phyloP scores from a whole-genome alignment of 2,888 invertebrate species.

The Brachylomia viminalis region DNA sequence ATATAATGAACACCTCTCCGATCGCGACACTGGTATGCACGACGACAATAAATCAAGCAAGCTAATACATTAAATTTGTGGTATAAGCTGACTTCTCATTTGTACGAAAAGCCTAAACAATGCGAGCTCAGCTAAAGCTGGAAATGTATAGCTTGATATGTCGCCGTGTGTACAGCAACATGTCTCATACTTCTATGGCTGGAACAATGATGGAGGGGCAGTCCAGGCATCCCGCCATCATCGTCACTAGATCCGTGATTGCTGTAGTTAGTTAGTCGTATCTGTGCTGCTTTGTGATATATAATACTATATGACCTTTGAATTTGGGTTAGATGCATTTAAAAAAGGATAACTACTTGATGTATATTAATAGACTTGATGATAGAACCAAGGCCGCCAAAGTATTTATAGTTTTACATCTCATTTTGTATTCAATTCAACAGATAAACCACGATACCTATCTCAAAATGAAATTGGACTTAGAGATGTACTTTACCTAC shows the following conservation, averaged over 20 bases:
- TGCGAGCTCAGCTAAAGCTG: too few species aligned
- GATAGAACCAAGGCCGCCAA: not conserved
- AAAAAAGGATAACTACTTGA: not conserved
- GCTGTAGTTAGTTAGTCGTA: not conserved
- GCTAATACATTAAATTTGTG: too few species aligned
- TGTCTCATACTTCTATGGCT: not conserved
- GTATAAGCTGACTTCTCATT: too few species aligned
- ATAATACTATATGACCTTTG: conserved; percentile 1
- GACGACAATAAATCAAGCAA: too few species aligned
- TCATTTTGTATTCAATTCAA: not conserved
- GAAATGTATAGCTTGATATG: too few species aligned
- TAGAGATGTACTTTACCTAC: too few species aligned
- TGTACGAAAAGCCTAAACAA: too few species aligned
- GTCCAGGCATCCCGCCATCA: not conserved
- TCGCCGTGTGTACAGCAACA: too few species aligned
- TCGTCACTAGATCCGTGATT: not conserved
- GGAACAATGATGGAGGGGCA: not conserved
- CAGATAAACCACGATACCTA: too few species aligned
- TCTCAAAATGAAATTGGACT: too few species aligned
- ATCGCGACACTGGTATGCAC: too few species aligned
- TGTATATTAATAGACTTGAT: not conserved
- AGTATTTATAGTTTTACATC: not conserved
- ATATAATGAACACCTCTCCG: not conserved
- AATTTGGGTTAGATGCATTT: conserved; percentile 12
- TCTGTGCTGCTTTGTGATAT: not conserved